A percentile compares a stretch with the other conserved stretches of the same genome.
Conservation (phyloP, 2,113 vertebrate genomes). For the Chrysochloris asiatica region DNA sequence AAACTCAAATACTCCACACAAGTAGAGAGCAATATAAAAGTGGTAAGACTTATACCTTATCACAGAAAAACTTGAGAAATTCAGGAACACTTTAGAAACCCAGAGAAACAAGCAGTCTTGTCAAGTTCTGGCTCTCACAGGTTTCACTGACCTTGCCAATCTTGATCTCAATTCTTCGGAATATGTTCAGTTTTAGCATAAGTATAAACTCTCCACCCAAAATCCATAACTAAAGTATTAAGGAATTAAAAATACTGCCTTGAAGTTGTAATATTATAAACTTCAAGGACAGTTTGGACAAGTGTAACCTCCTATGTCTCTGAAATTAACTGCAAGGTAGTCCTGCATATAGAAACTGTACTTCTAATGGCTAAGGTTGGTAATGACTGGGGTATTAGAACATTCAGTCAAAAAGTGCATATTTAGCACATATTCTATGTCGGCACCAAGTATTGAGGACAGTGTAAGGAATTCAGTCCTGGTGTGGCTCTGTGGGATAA, state of each 20-base stretch:
- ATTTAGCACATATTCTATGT: slow-evolving; percentile 13
- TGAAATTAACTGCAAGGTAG: slow-evolving; percentile 17
- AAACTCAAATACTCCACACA: neutral
- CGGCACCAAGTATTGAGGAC: neutral
- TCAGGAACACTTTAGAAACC: neutral
- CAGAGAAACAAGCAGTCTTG: neutral
- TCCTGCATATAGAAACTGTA: neutral
- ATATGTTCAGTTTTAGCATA: slow-evolving; percentile 22
- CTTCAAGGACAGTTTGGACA: neutral
- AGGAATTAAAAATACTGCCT: slow-evolving; percentile 21
- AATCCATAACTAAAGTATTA: neutral
- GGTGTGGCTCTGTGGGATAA: too few relatives aligned
- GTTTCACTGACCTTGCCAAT: neutral
- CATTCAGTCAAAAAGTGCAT: neutral
- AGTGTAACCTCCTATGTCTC: neutral
- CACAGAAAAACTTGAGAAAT: neutral
- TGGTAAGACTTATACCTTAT: neutral
- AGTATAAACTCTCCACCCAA: neutral
- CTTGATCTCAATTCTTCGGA: slow-evolving; percentile 34
- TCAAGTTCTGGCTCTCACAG: neutral
- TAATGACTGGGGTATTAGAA: slow-evolving; percentile 25
- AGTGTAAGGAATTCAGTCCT: neutral
- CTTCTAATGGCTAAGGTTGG: too few relatives aligned
- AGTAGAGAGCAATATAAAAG: neutral
- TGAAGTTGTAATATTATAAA: neutral